Percentiles rank a stretch among this genome's conserved stretches.
Evolutionary conservation across 1,140 invertebrate species (phyloP).

Genomic region (Pantala flavescens): DNA sequence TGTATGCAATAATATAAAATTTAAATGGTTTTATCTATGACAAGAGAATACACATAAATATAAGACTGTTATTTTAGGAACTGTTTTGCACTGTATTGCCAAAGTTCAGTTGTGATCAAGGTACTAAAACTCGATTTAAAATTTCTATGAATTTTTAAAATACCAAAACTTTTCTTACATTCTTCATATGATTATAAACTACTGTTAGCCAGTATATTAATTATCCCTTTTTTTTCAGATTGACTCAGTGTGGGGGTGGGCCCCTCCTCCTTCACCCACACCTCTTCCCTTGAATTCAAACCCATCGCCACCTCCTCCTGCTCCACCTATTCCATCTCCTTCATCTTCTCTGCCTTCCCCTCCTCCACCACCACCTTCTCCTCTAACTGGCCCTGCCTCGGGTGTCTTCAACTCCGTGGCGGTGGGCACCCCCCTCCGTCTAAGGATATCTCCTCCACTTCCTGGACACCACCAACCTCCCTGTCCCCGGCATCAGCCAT

Average conservation of each 20-base stretch:
- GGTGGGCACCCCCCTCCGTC: constrained; percentile 30
- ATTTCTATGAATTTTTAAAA: too few species aligned
- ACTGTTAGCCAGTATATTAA: too few species aligned
- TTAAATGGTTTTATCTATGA: too few species aligned
- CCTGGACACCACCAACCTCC: background rate
- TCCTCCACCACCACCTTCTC: constrained; percentile 71
- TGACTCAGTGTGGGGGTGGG: constrained; percentile 85
- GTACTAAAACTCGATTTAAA: too few species aligned
- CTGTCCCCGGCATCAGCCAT: background rate
- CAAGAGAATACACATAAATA: too few species aligned
- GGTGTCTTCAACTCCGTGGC: constrained; percentile 35
- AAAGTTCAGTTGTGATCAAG: too few species aligned
- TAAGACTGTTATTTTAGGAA: too few species aligned
- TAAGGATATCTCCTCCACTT: background rate
- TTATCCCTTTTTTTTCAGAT: constrained; percentile 44
- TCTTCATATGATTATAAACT: too few species aligned
- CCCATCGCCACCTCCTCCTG: background rate
- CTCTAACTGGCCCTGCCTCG: constrained; percentile 45
- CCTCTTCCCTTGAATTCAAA: constrained; percentile 44
- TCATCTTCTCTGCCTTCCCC: constrained; percentile 43
- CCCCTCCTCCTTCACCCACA: constrained; percentile 77
- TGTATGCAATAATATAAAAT: too few species aligned
- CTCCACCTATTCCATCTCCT: background rate
- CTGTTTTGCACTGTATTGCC: too few species aligned
- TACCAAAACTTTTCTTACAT: too few species aligned